phyloP scores from a whole-genome alignment of 2,113 vertebrate species.

The Hydropotes inermis region DNA sequence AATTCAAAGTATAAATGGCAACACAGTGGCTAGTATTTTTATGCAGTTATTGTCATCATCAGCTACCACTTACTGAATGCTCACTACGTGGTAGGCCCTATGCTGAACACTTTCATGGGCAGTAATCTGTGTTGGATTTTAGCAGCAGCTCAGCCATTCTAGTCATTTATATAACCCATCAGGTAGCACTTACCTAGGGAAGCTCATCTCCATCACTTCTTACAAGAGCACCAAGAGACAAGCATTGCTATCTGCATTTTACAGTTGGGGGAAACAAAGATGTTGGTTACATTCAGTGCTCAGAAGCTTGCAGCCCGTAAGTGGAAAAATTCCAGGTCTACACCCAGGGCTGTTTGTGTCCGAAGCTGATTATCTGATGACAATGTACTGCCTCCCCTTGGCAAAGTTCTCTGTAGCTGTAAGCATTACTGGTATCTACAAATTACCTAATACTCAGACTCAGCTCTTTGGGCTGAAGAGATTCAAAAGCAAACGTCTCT shows the following conservation, averaged over 20 bases:
- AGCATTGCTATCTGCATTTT: neutral
- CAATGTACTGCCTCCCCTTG: neutral
- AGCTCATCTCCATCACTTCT: neutral
- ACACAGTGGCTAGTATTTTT: neutral
- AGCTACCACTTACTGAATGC: neutral
- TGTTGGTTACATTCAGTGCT: neutral
- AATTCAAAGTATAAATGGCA: neutral
- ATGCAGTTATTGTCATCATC: too few species aligned
- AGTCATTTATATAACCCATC: neutral
- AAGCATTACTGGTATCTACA: neutral
- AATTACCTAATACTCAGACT: neutral
- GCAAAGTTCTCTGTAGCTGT: neutral
- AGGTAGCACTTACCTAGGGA: neutral
- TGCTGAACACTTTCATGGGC: too few species aligned
- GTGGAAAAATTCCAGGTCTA: neutral
- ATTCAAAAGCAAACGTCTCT: neutral
- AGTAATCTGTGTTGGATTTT: neutral
- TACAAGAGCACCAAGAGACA: neutral
- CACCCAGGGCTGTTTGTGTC: too few species aligned
- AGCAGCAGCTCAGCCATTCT: neutral
- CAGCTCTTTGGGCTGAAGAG: neutral
- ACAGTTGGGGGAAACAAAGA: neutral
- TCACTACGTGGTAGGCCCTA: neutral
- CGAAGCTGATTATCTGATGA: neutral
- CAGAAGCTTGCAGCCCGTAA: neutral